Evolutionary conservation across 2,888 invertebrate genomes (phyloP), one percentile per base, ranked within the genome.

Genomic region (Ryuthela nishihirai): DNA sequence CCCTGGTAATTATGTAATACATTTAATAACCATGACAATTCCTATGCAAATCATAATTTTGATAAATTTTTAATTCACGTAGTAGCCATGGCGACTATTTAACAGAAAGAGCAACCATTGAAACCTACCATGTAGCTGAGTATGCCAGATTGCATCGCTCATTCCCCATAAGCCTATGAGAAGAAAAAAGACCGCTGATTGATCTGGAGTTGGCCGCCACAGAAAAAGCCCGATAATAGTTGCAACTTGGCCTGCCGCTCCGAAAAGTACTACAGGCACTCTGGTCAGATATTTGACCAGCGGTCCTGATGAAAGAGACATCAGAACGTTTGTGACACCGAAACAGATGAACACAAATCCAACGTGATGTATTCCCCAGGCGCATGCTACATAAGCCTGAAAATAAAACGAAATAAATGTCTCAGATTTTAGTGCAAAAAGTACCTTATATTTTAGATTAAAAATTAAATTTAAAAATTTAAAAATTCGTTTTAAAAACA

Each of bases 261-360:
- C 90, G 24, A 85, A 81, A 21, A 85, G 80, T 71, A 91, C 84
- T 62, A 92, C 82, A 1, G 89, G 85, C 68, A 86, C 83, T 67
- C 95, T 82, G 18, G 97, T 95, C 66, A 91, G 85, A 73, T 87
- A 87, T 75, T 93, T 92, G 85, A 91, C 90, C 49, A 91, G 80
- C 1, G 89, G 85, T 4, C 95, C 95, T 74, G 93, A 94, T 21
- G 91, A 79, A 56, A 93, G 80, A 26, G 94, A 93, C 74, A 92
- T 93, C 49, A 88, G 77, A 1, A 95, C 93, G 74, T 94, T 93
- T 34, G 88, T 90, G 0, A 93, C 87, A 2, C 95, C 97, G 75
- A 93, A 94, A 72, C 92, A 91, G 71, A 95, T 93, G 91, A 97
- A 92, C 42, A 95, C 92, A 77, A 91, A 95, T 48, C 97, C 97